Evolutionary conservation across 2,888 invertebrate species (phyloP).

Genomic region (Emesis russula): DNA sequence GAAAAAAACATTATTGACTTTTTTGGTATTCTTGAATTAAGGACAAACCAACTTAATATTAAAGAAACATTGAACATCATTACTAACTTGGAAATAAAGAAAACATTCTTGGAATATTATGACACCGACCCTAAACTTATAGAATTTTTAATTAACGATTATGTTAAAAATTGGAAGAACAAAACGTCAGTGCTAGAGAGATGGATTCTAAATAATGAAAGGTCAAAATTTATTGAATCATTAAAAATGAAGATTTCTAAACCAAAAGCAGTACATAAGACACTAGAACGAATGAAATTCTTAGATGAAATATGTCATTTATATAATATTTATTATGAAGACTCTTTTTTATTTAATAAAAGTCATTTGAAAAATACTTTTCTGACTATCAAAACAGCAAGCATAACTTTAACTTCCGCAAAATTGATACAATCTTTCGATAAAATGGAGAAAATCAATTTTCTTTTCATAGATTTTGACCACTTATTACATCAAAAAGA

Average conservation of each 20-base stretch:
- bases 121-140: conserved; percentile 3
- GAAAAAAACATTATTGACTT: not conserved
- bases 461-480: not conserved
- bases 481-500: not conserved
- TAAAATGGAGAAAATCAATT: not conserved
- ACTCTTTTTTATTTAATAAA: not conserved
- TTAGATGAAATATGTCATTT: not conserved
- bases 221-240: not conserved
- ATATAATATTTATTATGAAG: not conserved
- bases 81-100: not conserved
- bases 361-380: not conserved
- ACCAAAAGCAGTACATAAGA: not conserved
- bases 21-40: not conserved
- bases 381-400: not conserved
- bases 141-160: not conserved
- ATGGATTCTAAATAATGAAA: not conserved
- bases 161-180: not conserved
- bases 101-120: conserved; percentile 5
- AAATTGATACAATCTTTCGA: conserved; percentile 1
- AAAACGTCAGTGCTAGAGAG: not conserved
- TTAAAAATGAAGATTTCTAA: not conserved
- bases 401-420: not conserved
- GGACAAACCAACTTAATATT: not conserved
- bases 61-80: not conserved
- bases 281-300: not conserved